phyloP scores from a whole-genome alignment of 2,888 invertebrate species.

The Adelphocoris suturalis region DNA sequence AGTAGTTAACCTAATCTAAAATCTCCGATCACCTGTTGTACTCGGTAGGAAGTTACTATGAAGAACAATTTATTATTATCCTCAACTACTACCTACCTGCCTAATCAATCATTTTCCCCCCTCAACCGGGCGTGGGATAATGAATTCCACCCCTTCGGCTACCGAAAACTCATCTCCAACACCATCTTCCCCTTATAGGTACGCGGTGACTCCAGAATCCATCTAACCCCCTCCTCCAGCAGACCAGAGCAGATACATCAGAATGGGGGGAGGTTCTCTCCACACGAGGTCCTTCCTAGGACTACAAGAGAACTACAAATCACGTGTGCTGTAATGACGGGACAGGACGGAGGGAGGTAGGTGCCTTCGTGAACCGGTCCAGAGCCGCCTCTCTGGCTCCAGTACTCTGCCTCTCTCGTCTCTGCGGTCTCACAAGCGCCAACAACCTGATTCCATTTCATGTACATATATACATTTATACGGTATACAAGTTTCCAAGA shows the following conservation, averaged over 20 bases:
- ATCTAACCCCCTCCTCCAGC: not conserved
- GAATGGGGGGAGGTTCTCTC: not conserved
- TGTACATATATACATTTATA: not conserved
- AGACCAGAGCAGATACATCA: not conserved
- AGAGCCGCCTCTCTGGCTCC: constrained; percentile 59
- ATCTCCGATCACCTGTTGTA: constrained; percentile 40
- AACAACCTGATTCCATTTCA: constrained; percentile 40
- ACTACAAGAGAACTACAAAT: constrained; percentile 61
- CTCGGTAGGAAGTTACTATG: constrained; percentile 32
- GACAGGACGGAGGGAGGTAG: not conserved
- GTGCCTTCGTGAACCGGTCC: constrained; percentile 57
- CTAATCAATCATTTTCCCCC: constrained; percentile 17
- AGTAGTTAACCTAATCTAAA: not conserved
- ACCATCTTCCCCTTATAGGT: not conserved
- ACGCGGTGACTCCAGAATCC: not conserved
- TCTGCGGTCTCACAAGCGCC: constrained; percentile 31
- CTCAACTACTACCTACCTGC: not conserved
- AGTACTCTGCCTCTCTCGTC: constrained; percentile 10
- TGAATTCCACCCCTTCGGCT: constrained; percentile 16
- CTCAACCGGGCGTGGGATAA: constrained; percentile 16
- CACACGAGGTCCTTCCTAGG: constrained; percentile 35
- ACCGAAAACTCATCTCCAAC: constrained; percentile 38
- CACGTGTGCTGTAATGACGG: constrained; percentile 52
- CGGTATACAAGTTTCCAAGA: not conserved
- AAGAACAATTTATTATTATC: not conserved